Evolutionary conservation across 1,140 invertebrate genomes (phyloP).

Genomic region (Tribolium madens): DNA sequence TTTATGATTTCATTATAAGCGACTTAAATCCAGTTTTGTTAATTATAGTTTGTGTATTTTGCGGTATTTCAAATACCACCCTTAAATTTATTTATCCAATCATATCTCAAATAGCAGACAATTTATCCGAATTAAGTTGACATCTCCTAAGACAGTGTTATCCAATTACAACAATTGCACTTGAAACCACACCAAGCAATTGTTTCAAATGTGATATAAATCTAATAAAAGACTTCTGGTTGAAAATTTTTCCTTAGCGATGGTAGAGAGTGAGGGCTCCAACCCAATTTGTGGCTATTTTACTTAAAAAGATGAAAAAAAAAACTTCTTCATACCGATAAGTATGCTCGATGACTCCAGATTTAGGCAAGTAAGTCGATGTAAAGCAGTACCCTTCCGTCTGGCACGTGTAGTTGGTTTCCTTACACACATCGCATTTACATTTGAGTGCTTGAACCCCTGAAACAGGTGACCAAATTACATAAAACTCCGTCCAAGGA

Average conservation of each 20-base stretch:
- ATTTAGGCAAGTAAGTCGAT: slow-evolving; percentile 76
- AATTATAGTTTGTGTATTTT: no score
- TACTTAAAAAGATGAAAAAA: slow-evolving; percentile 2
- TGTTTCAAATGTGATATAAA: background rate
- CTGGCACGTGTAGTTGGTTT: slow-evolving; percentile 86
- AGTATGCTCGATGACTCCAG: slow-evolving; percentile 72
- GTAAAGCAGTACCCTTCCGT: slow-evolving; percentile 92
- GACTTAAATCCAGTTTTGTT: no score
- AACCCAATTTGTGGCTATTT: slow-evolving; percentile 19
- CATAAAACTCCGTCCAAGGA: background rate
- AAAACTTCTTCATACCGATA: slow-evolving; percentile 81
- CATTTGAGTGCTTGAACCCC: slow-evolving; percentile 74
- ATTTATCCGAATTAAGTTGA: background rate
- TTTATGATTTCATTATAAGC: no score
- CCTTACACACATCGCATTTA: slow-evolving; percentile 81
- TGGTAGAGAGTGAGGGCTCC: background rate
- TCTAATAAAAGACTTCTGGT: background rate
- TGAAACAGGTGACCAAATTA: slow-evolving; percentile 61
- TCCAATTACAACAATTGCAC: background rate
- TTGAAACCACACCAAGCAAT: background rate
- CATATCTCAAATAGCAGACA: background rate
- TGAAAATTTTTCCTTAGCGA: background rate
- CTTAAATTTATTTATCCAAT: background rate
- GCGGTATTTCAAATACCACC: background rate
- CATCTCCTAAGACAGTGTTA: background rate